Percentiles rank a stretch among this genome's conserved stretches.
phyloP scores from a whole-genome alignment of 2,888 invertebrate genomes.

The Plebejus anna region DNA sequence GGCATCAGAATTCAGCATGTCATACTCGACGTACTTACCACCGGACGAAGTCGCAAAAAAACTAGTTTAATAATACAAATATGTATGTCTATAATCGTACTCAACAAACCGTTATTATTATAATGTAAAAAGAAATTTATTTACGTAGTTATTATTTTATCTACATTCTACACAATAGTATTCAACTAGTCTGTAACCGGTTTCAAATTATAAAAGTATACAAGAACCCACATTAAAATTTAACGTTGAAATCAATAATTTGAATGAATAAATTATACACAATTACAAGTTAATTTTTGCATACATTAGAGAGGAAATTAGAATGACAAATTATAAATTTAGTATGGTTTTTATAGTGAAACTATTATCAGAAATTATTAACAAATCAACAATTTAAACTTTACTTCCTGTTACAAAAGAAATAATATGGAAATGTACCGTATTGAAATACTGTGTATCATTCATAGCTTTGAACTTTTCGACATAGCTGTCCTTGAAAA shows the following conservation, averaged over 20 bases:
- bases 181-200: neutral
- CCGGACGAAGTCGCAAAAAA: too few relatives aligned
- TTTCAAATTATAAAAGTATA: constrained; percentile 2
- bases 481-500: too few relatives aligned
- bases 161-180: neutral
- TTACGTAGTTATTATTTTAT: neutral
- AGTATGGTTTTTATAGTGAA: constrained; percentile 6
- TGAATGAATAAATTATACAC: constrained; percentile 3
- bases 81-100: too few relatives aligned
- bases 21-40: too few relatives aligned
- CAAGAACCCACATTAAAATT: neutral
- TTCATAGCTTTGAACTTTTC: neutral
- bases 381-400: neutral
- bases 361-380: neutral
- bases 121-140: constrained; percentile 1
- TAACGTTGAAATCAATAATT: constrained; percentile 9
- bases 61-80: too few relatives aligned
- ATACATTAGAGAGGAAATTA: constrained; percentile 12
- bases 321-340: constrained; percentile 18
- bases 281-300: constrained; percentile 21
- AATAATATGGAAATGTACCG: neutral
- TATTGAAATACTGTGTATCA: neutral
- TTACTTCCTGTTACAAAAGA: neutral
- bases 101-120: too few relatives aligned
- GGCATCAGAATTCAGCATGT: too few relatives aligned